A percentile compares a stretch with the other conserved stretches of the same genome.
Evolutionary conservation across 2,797 vertebrate genomes (phyloP).

Genomic region (Cygnus olor): DNA sequence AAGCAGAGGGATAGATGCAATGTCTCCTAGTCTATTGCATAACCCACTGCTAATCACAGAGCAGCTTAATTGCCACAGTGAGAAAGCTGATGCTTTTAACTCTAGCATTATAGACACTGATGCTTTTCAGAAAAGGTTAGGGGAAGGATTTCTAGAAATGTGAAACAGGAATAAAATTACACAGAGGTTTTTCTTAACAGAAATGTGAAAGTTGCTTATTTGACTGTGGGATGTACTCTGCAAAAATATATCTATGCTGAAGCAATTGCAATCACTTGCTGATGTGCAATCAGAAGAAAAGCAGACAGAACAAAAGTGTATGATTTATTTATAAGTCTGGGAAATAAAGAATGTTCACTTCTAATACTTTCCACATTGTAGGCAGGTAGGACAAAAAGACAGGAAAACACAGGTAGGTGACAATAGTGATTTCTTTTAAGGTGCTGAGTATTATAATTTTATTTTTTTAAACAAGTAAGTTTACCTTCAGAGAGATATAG

Average conservation of each 20-base stretch:
- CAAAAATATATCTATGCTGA: background rate
- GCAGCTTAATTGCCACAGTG: slow-evolving; percentile 13
- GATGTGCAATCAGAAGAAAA: background rate
- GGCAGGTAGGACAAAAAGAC: background rate
- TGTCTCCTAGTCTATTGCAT: background rate
- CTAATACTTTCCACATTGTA: background rate
- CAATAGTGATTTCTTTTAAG: background rate
- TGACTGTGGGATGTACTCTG: background rate
- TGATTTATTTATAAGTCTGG: background rate
- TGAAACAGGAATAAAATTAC: background rate
- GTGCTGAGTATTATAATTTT: background rate
- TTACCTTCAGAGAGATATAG: background rate
- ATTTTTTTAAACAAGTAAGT: background rate
- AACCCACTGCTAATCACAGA: slow-evolving; percentile 30
- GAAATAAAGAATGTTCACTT: background rate
- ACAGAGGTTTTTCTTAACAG: background rate
- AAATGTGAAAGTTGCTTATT: background rate
- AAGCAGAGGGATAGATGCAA: background rate
- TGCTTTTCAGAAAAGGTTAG: slow-evolving; percentile 9
- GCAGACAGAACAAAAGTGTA: background rate
- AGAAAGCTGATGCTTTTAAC: slow-evolving; percentile 34
- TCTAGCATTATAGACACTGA: background rate
- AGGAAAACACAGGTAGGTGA: background rate
- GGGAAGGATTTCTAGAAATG: background rate
- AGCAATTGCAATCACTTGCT: background rate